Evolutionary conservation across 2,888 invertebrate species (phyloP), one percentile per base, ranked within the genome.

Genomic region (Tetropium fuscum): DNA sequence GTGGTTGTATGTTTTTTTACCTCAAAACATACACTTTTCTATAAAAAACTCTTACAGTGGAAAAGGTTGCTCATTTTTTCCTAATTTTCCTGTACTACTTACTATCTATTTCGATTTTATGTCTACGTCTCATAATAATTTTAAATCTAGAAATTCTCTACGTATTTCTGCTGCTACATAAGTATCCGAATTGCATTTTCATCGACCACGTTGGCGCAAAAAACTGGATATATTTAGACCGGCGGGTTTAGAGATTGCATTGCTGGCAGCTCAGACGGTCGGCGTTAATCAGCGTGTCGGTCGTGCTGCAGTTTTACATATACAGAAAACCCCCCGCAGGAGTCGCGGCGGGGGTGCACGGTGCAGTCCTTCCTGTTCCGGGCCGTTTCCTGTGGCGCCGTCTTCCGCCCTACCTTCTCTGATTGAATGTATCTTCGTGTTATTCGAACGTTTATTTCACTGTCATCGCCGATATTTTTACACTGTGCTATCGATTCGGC

Each of bases 371-470:
- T 77, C 76, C 76, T 74, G 74, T 76, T 75, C 75, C 75, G 75
- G 74, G 68, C 71, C 70, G 72, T 71, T 77, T 77, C 77, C 77
- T 72, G 75, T 72, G 70, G 72, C 72, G 72, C 72, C 75, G 73
- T 72, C 72, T 74, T 75, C 75, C 75, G 72, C 73, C 74, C 73
- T 68, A 70, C 71, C 73, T 73, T 66, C 66, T 58, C 73, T 74
- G 74, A 76, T 76, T 75, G 74, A 76, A 75, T 75, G 74, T 75
- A 74, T 74, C 71, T 76, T 75, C 76, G 76, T 76, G 76, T 73
- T 74, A 74, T 64, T 67, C 69, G 64, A 70, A 69, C 74, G 74
- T 76, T 76, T 74, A 69, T 76, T 75, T 74, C 71, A 59, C 67
- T 71, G 73, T 71, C 73, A 72, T 74, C 48, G 48, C 22, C 13